Base-by-base conservation (phyloP, 2,888 invertebrate species). In the Stramonita haemastoma region DNA sequence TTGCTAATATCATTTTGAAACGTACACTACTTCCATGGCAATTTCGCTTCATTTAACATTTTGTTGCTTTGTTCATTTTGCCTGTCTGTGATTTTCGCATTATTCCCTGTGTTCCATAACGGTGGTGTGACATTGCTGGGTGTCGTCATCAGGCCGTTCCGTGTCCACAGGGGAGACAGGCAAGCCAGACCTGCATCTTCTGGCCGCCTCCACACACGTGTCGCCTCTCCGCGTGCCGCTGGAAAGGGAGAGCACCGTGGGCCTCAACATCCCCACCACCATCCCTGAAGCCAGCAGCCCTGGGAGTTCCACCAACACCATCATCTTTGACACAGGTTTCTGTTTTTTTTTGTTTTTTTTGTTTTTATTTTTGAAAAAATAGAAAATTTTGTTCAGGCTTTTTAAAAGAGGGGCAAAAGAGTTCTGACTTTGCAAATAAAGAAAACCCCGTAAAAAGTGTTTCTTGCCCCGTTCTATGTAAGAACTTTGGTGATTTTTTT, bases 221-320 rank as follows among this genome's bases (percentile, higher is more conserved):
- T 85, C 91, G 19, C 89, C 90, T 4, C 85, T 89, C 17, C 73
- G 90, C 19, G 85, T 89, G 0, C 90, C 91, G 0, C 84, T 90
- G n/a, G 91, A 90, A n/a, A 57, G 89, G 15, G 91, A 92, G 22
- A 83, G 87, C 60, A 89, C 88, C 11, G 29, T 83, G 60, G 83
- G 89, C 19, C 36, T 92, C 34, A 91, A 90, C 87, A 92, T 91
- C 86, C 92, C 91, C 34, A 84, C 91, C 70, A 91, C 91, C 56
- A 92, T 92, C 73, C 89, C 87, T 22, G 92, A 92, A 60, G 89
- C 56, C 57, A 87, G 83, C 60, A 91, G 90, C 57, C 90, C 91
- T 0, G 17, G 89, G 5, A 81, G 77, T 22, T 77, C 85, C 56
- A 86, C 79, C 66, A 89, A 57, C 81, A 86, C 87, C 29, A 60